Percentiles rank a stretch among this genome's conserved stretches.
phyloP scores from a whole-genome alignment of 2,888 invertebrate species.

The Xestia c-nigrum region DNA sequence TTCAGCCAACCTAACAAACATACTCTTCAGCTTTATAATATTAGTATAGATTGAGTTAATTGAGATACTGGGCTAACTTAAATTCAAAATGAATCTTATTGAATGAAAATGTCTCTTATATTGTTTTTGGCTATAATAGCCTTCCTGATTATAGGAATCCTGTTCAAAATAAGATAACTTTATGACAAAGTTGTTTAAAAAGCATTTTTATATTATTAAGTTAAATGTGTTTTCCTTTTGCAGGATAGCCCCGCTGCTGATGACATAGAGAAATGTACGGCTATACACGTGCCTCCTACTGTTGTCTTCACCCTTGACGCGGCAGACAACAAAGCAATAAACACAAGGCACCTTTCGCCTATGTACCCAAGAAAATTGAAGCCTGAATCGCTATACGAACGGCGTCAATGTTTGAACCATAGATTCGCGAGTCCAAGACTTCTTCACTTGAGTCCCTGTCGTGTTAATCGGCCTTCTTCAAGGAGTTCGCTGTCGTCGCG shows the following conservation, averaged over 20 bases:
- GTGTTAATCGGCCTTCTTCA: conserved; percentile 92
- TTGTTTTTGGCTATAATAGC: not conserved
- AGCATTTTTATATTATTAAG: not conserved
- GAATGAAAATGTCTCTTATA: not conserved
- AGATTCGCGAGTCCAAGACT: conserved; percentile 87
- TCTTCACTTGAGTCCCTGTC: conserved; percentile 91
- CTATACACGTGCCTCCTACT: conserved; percentile 77
- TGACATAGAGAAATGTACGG: conserved; percentile 72
- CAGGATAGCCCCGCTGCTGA: conserved; percentile 82
- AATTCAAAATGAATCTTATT: not conserved
- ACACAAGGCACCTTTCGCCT: conserved; percentile 80
- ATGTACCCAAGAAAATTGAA: conserved; percentile 83
- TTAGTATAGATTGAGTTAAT: not conserved
- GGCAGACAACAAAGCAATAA: conserved; percentile 72
- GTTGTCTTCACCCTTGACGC: conserved; percentile 76
- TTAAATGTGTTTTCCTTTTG: conserved; percentile 65
- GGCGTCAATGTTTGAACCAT: conserved; percentile 84
- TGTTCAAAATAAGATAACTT: not conserved
- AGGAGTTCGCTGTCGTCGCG: conserved; percentile 94
- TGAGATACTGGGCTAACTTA: not conserved
- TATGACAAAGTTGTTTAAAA: not conserved
- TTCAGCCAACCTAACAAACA: too few species aligned
- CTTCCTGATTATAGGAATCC: not conserved
- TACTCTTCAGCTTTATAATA: too few species aligned
- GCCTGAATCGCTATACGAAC: conserved; percentile 82